Evolutionary conservation across 2,888 invertebrate genomes (phyloP), one percentile per base, ranked within the genome.

Genomic region (Thyatira batis): DNA sequence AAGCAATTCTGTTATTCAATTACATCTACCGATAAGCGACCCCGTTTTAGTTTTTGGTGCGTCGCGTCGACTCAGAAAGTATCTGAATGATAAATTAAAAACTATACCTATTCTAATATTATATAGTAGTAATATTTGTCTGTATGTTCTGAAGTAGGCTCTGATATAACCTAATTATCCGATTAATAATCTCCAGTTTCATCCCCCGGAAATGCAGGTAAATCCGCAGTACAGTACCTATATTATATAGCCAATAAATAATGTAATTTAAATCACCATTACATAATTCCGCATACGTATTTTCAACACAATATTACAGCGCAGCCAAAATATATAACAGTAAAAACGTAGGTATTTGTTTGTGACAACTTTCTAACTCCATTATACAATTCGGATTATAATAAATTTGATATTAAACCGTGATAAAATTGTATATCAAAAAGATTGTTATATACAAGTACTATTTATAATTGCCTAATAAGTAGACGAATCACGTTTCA

Each of bases 401-500:
- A 39, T 17, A 13, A 13, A 39, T 2, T 33, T 2, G 33, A 33
- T 13, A 28, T 9, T 1, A 28, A 28, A 11, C 6, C 11, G 9
- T 30, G 9, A 30, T 30, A n/a, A n/a, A n/a, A n/a, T n/a, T n/a
- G n/a, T 43, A 39, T 6, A 6, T 39, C 8, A 10, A 10, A 39
- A 39, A 39, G 39, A 17, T n/a, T 39, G 39, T 39, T 17, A 8
- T 39, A 39, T 39, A 13, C 13, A 69, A 58, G 58, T 59, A 64
- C 57, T 61, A 61, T 71, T 59, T 67, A 65, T 76, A 71, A 79
- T 74, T 73, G 69, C 71, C 64, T 73, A 71, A 75, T 80, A 77
- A 73, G 75, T 76, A 78, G 79, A 81, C 76, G 69, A 76, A 78
- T 78, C 80, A 79, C 78, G 81, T 83, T 79, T 69, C 71, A 73